Percentiles rank a stretch among this genome's conserved stretches.
These are phyloP conservation scores for Xenopus borealis DNA, from an alignment of 2,113 vertebrate genomes.

Conservation along the genomic window DNA sequence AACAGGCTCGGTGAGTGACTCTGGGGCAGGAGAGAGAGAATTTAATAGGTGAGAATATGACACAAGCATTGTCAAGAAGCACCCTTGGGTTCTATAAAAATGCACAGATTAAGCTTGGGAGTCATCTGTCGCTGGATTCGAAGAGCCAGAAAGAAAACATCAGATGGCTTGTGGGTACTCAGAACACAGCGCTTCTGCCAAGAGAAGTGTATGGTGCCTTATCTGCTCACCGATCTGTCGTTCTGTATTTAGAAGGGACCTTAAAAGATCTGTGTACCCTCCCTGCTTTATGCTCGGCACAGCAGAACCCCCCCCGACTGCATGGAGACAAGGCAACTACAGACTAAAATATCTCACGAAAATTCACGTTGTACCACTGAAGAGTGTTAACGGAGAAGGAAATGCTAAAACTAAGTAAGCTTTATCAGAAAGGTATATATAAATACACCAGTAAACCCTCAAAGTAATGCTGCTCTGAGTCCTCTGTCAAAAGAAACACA, in stretches of 20 bases:
- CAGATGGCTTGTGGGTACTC: conserved; percentile 42
- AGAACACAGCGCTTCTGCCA: conserved; percentile 38
- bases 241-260: conserved; percentile 18
- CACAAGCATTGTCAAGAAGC: background rate
- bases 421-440: no score
- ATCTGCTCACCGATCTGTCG: conserved; percentile 32
- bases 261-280: background rate
- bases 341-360: no score
- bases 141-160: conserved; percentile 33
- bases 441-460: no score
- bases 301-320: no score
- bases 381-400: no score
- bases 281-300: no score
- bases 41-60: conserved; percentile 11
- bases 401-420: no score
- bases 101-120: conserved; percentile 13
- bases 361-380: no score
- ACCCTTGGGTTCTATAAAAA: conserved; percentile 6
- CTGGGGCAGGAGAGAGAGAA: background rate
- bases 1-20: no score
- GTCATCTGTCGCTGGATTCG: conserved; percentile 29
- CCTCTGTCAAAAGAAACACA: no score
- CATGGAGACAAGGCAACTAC: no score
- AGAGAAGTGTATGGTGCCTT: conserved; percentile 19
- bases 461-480: no score